Conservation (phyloP, 2,888 invertebrate species). For the Galeruca laticollis region DNA sequence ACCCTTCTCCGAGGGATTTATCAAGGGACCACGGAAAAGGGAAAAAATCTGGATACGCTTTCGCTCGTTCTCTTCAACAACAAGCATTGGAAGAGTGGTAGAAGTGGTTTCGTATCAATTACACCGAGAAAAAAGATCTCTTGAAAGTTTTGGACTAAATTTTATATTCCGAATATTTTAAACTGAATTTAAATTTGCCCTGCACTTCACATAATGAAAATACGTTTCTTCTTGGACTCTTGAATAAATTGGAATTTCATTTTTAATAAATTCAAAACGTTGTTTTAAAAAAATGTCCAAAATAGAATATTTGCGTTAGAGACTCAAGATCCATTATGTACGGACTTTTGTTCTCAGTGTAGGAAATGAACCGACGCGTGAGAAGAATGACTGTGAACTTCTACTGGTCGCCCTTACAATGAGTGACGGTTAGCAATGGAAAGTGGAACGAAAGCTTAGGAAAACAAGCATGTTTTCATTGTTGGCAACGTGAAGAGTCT, state of each 20-base stretch:
- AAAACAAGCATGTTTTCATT: slow-evolving; percentile 17
- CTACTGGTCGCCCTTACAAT: background rate
- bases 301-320: no score
- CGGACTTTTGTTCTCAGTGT: background rate
- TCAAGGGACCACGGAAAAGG: slow-evolving; percentile 34
- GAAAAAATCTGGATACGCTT: slow-evolving; percentile 29
- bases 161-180: no score
- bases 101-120: background rate
- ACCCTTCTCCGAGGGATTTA: slow-evolving; percentile 35
- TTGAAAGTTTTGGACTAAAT: no score
- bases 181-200: no score
- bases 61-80: slow-evolving; percentile 15
- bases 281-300: no score
- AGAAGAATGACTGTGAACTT: slow-evolving; percentile 3
- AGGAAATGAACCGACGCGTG: background rate
- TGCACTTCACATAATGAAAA: no score
- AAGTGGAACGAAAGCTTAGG: background rate
- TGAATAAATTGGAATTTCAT: no score
- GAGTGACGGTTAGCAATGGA: slow-evolving; percentile 1
- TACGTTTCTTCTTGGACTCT: no score
- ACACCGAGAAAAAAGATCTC: background rate
- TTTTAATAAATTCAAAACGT: no score
- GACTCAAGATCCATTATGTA: background rate
- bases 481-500: slow-evolving; percentile 18
- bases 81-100: background rate